Percentiles rank a stretch among this genome's conserved stretches.
Evolutionary conservation across 2,113 vertebrate genomes (phyloP).

Genomic region (Sylvia atricapilla): DNA sequence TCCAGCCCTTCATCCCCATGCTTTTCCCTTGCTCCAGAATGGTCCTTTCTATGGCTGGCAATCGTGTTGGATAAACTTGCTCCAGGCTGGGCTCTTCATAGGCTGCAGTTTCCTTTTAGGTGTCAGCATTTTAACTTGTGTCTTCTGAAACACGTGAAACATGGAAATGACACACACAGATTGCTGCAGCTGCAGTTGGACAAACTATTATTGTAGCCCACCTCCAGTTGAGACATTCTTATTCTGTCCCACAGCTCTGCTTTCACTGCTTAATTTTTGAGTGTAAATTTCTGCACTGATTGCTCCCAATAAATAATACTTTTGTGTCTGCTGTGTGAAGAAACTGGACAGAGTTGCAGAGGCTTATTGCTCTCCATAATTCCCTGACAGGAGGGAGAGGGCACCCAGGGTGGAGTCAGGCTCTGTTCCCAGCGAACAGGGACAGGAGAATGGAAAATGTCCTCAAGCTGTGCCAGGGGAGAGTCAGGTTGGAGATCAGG

Average conservation of each 20-base stretch:
- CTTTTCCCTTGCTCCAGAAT: not conserved
- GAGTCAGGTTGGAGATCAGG: not conserved
- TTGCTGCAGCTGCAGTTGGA: not conserved
- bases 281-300: not conserved
- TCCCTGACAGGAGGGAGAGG: too few relatives aligned
- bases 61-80: not conserved
- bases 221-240: not conserved
- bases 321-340: not conserved
- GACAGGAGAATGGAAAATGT: not conserved
- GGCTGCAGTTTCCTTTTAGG: not conserved
- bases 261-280: not conserved
- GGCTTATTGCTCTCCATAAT: not conserved
- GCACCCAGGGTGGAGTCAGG: fast-evolving
- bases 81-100: not conserved
- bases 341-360: not conserved
- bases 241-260: not conserved
- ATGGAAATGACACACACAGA: not conserved
- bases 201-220: not conserved
- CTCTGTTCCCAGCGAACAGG: not conserved
- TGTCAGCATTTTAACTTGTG: not conserved
- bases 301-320: not conserved
- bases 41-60: not conserved
- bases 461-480: not conserved
- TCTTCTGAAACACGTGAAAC: not conserved
- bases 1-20: not conserved